phyloP scores from a whole-genome alignment of 2,113 vertebrate genomes.

The Psittacula cyanocephala region DNA sequence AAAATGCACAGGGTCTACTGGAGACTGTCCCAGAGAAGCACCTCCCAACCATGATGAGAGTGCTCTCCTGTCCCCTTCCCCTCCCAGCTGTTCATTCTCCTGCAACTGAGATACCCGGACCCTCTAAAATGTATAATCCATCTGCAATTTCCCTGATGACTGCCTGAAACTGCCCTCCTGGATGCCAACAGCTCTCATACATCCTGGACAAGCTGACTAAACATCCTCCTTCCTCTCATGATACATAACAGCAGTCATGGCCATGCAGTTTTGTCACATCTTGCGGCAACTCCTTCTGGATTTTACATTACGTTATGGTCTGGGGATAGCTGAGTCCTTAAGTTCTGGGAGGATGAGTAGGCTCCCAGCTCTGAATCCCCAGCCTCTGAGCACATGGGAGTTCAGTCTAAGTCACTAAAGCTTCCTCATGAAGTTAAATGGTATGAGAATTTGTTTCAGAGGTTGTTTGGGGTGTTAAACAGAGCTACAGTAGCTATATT shows the following conservation, averaged over 20 bases:
- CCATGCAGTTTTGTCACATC: neutral
- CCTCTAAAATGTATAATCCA: neutral
- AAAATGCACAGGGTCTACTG: neutral
- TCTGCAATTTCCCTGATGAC: neutral
- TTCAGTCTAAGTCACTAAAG: neutral
- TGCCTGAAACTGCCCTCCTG: neutral
- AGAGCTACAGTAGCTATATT: neutral
- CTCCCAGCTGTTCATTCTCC: neutral
- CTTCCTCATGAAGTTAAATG: neutral
- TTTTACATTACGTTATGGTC: neutral
- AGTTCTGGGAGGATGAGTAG: neutral
- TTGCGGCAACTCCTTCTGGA: neutral
- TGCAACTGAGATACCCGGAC: neutral
- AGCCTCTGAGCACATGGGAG: neutral
- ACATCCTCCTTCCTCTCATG: neutral
- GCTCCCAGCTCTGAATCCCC: neutral
- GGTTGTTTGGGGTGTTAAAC: neutral
- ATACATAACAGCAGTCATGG: neutral
- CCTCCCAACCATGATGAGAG: neutral
- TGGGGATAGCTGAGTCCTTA: neutral
- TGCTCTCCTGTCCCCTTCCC: neutral
- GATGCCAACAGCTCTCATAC: constrained; percentile 7
- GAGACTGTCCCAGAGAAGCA: neutral
- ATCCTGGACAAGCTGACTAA: constrained; percentile 25
- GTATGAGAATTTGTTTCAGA: neutral